Evolutionary conservation across 2,113 vertebrate genomes (phyloP), one percentile per base, ranked within the genome.

Genomic region (Origma solitaria): DNA sequence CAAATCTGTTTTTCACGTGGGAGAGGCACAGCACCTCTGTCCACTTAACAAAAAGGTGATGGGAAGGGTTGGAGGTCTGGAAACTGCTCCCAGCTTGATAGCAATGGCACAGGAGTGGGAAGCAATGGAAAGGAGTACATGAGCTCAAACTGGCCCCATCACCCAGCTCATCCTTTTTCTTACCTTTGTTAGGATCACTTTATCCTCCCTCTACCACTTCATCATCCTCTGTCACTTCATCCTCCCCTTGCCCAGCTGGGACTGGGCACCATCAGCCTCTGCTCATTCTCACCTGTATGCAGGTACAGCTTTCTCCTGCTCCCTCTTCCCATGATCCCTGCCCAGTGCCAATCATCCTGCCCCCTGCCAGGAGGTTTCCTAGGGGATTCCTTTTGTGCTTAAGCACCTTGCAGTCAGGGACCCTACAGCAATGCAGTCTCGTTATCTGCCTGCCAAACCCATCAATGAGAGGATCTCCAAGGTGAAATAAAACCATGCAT

Each of bases 401-500:
- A 90, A 97, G 87, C 87, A 91, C 94, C 94, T 91, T 91, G 75
- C 78, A 94, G 66, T 22, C 93, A 58, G 87, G 73, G 72, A 33
- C 66, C 87, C 87, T 58, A 51, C 62, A 92, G 94, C 89, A 93
- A 95, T 94, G 93, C 94, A 66, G 66, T 38, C 90, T 90, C 71
- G 65, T 91, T 94, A 89, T 94, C 90, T 44, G 66, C 87, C 60
- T 88, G 87, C 90, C 90, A 94, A 87, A 82, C 54, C 82, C 87
- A 92, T 97, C 94, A 95, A 50, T 51, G 87, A 95, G 66, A 61
- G 6, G 45, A 95, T 95, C 95, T 95, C 93, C 93, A 66, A 92
- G 94, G 94, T 92, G 96, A 96, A 95, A 95, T 96, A 88, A 90
- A 96, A 94, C 77, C 89, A 94, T 86, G 91, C 95, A 96, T 95